Conservation (phyloP, 2,113 vertebrate genomes). For the Delphinapterus leucas region DNA sequence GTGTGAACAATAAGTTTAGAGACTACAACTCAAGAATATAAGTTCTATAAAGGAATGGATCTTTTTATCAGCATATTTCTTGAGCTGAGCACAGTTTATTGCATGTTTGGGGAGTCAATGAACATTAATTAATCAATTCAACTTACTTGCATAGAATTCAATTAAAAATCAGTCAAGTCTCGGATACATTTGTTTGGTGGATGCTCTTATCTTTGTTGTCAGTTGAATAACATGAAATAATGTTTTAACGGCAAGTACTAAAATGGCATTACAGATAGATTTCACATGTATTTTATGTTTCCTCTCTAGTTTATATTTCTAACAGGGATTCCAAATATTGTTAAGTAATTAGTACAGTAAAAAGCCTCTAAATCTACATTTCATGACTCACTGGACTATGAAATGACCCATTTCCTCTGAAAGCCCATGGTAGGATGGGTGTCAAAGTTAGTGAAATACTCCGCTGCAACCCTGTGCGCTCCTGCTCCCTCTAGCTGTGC, state of each 20-base stretch:
- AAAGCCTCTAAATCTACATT: background rate
- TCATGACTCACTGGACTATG: background rate
- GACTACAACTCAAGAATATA: background rate
- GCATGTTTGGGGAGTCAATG: background rate
- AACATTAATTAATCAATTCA: background rate
- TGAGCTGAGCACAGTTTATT: background rate
- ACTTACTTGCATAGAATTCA: background rate
- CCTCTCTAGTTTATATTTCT: background rate
- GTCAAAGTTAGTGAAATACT: accelerated
- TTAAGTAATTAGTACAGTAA: background rate
- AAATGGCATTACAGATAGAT: background rate
- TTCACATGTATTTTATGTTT: background rate
- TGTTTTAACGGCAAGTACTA: background rate
- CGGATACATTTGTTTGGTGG: background rate
- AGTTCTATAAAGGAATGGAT: background rate
- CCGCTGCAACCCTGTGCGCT: accelerated
- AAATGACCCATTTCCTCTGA: background rate
- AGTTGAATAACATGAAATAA: background rate
- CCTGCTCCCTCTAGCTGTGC: background rate
- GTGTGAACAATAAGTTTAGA: background rate
- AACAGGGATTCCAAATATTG: background rate
- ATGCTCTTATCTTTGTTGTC: background rate
- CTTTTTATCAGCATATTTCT: background rate
- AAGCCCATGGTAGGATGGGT: background rate
- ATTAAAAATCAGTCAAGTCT: background rate